These are phyloP conservation scores for Clepsis dumicolana DNA, from an alignment of 2,888 invertebrate species.

Conservation along the genomic window DNA sequence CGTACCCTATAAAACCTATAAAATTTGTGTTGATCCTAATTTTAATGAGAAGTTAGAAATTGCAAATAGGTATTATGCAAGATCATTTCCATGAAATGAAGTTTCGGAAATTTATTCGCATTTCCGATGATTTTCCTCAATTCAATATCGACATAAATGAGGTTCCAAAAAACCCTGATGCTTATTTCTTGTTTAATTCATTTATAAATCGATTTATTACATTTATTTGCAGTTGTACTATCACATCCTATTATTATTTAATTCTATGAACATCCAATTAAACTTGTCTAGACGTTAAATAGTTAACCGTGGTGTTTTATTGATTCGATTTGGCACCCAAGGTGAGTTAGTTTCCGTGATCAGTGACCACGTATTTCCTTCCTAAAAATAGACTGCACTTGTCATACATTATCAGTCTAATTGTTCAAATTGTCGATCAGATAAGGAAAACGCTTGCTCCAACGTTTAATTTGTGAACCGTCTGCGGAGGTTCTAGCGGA, in stretches of 20 bases:
- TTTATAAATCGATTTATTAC: neutral
- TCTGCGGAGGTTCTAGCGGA: conserved; percentile 65
- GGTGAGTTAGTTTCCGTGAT: conserved; percentile 30
- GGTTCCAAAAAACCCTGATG: neutral
- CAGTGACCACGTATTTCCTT: conserved; percentile 30
- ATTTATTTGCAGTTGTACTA: neutral
- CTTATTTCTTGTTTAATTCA: neutral
- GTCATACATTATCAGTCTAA: conserved; percentile 23
- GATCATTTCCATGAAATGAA: conserved; percentile 5
- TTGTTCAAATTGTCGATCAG: conserved; percentile 22
- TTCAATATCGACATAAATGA: neutral
- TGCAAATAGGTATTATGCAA: neutral
- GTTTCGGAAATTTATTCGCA: neutral
- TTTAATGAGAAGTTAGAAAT: neutral
- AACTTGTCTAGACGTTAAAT: neutral
- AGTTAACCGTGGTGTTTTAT: conserved; percentile 9
- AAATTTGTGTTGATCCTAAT: no score
- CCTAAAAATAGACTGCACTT: conserved; percentile 22
- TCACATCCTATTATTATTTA: neutral
- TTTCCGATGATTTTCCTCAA: neutral
- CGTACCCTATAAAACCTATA: no score
- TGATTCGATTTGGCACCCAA: conserved; percentile 31
- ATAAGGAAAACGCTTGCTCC: conserved; percentile 18
- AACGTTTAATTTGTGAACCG: conserved; percentile 45
- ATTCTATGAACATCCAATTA: neutral